These are phyloP conservation scores for Drosophila grimshawi DNA, from an alignment of 1,140 invertebrate genomes.

Conservation along the genomic window DNA sequence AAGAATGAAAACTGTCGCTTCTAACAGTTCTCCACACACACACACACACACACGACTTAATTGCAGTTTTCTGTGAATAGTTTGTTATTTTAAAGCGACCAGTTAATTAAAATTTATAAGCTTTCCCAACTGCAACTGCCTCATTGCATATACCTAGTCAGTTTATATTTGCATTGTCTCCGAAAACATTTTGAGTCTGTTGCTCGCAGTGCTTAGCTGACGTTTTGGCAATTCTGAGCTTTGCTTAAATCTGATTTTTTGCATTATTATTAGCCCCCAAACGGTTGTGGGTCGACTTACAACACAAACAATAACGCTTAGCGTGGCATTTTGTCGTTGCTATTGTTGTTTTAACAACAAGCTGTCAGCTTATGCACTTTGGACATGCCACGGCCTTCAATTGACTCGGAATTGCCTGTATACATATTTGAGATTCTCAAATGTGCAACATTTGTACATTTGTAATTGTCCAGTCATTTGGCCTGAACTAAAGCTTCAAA, in stretches of 20 bases:
- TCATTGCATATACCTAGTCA: background rate
- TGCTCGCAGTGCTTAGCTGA: background rate
- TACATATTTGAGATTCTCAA: constrained; percentile 50
- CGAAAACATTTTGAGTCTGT: background rate
- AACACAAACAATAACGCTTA: background rate
- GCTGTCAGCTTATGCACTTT: constrained; percentile 8
- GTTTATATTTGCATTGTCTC: background rate
- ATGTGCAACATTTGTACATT: constrained; percentile 12
- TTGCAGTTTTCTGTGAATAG: background rate
- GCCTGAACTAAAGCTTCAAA: background rate
- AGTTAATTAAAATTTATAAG: constrained; percentile 26
- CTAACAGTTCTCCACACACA: background rate
- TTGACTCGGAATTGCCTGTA: constrained; percentile 32
- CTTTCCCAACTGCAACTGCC: background rate
- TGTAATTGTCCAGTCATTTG: constrained; percentile 1
- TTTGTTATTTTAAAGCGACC: constrained; percentile 7
- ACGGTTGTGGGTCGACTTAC: background rate
- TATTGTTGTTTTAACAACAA: background rate
- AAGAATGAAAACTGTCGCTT: constrained; percentile 18
- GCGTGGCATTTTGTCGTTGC: background rate
- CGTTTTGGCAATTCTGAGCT: background rate
- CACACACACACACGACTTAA: background rate
- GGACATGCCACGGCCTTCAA: constrained; percentile 32
- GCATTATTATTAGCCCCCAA: background rate
- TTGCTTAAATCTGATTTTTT: background rate